Evolutionary conservation across 1,140 invertebrate species (phyloP), one percentile per base, ranked within the genome.

Genomic region (Musca domestica): DNA sequence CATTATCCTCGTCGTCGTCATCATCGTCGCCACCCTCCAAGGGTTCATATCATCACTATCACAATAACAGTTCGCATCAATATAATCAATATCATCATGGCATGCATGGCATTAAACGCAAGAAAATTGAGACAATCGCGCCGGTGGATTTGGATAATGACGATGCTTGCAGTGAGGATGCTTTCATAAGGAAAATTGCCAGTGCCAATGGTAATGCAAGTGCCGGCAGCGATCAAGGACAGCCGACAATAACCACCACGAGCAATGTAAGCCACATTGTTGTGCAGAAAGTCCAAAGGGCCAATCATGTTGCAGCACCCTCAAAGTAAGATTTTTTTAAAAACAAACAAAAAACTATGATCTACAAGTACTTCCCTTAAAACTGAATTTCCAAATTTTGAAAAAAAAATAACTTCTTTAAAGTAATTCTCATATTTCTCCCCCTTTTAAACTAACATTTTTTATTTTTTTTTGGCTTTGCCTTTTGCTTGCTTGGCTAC

Each of bases 71-170:
- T 49, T 22, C 22, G 15, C 22, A 41, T 41, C 34, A 41, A 10
- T 41, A 41, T 41, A 41, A 41, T 12, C 6, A 12, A 2, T 41
- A 41, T 12, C 4, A 12, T 12, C 34, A 41, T 41, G 34, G 34
- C 12, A 41, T 41, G 34, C 47, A 20, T 34, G 56, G 52, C 12
- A 67, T 84, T 2, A 90, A 90, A 75, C 83, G 86, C 64, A 84
- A 83, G 68, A 86, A 86, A 74, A 83, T 88, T 74, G 87, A 89
- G 70, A 84, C 88, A 51, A 20, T 61, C 9, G 89, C 88, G 20
- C 89, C 88, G 23, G 70, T 80, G 23, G 75, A 80, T 76, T 73
- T 89, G 46, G 88, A 90, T 76, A 87, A 88, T 64, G 88, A 90
- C 71, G 87, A 90, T 71, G 87, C 87, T 27, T 90, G 88, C 70